Conservation (phyloP, 2,888 invertebrate genomes). For the Harpalus rufipes region DNA sequence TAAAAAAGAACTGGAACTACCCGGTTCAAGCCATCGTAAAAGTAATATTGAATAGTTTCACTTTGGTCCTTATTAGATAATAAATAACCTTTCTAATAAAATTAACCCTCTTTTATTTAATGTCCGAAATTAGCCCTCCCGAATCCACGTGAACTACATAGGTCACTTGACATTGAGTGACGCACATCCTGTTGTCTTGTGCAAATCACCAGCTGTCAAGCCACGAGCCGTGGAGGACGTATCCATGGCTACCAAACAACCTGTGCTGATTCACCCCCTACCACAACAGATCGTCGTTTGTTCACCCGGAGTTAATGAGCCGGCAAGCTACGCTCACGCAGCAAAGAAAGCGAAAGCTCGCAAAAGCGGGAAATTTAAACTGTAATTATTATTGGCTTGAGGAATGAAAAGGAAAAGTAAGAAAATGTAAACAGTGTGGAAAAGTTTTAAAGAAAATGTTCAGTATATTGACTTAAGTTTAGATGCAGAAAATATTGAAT, state of each 20-base stretch:
- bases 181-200: constrained; percentile 34
- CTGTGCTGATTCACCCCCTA: background rate
- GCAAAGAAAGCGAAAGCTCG: constrained; percentile 15
- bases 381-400: constrained; percentile 1
- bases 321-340: background rate
- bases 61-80: no score
- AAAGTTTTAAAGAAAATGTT: no score
- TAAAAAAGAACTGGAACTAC: no score
- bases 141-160: background rate
- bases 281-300: constrained; percentile 13
- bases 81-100: no score
- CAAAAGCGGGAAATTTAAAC: background rate
- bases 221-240: constrained; percentile 16
- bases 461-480: no score
- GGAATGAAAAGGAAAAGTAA: background rate
- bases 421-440: no score
- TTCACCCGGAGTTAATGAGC: constrained; percentile 36
- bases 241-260: constrained; percentile 21
- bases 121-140: background rate
- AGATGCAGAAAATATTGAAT: no score
- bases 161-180: constrained; percentile 6
- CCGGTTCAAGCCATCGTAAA: no score
- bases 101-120: background rate
- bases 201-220: constrained; percentile 30
- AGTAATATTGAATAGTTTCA: no score